Evolutionary conservation across 2,888 invertebrate genomes (phyloP).

Genomic region (Drosophila lacicola): DNA sequence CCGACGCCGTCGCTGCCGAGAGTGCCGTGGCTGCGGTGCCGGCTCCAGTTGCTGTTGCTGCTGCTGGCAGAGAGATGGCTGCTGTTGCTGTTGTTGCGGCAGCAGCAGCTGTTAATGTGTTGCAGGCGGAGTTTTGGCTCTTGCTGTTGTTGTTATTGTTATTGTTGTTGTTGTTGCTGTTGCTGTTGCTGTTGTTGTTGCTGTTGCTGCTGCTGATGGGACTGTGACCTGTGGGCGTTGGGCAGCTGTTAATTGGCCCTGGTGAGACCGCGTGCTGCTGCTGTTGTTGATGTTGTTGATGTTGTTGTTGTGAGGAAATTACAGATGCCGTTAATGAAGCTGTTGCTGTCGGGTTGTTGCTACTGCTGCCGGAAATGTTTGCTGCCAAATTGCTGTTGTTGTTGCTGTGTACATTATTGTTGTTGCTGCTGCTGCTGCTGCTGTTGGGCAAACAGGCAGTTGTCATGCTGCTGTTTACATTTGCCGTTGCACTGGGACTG

Average conservation of each 20-base stretch:
- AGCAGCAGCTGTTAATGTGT: constrained; percentile 72
- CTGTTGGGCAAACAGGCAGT: constrained; percentile 51
- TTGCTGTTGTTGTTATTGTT: constrained; percentile 48
- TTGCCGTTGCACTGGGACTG: constrained; percentile 67
- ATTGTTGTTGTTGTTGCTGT: constrained; percentile 28
- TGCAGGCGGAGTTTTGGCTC: constrained; percentile 73
- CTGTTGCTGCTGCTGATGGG: constrained; percentile 51
- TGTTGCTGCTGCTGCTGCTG: constrained; percentile 50
- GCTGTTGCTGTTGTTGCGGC: constrained; percentile 49
- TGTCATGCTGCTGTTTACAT: constrained; percentile 60
- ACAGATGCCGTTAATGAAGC: constrained; percentile 79
- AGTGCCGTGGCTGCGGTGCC: constrained; percentile 40
- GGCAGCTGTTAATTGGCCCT: constrained; percentile 77
- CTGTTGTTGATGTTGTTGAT: constrained; percentile 56
- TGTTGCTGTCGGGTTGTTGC: constrained; percentile 62
- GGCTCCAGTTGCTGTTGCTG: constrained; percentile 54
- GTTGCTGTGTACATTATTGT: constrained; percentile 39
- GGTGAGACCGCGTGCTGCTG: constrained; percentile 64
- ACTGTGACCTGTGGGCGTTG: constrained; percentile 72
- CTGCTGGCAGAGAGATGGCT: constrained; percentile 45
- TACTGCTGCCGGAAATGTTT: constrained; percentile 69
- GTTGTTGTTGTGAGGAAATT: constrained; percentile 59
- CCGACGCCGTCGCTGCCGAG: constrained; percentile 43
- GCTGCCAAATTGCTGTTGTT: constrained; percentile 54
- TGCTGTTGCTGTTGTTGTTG: constrained; percentile 47